These are phyloP conservation scores for Semotilus atromaculatus DNA, from an alignment of 2,797 vertebrate genomes.

Conservation along the genomic window DNA sequence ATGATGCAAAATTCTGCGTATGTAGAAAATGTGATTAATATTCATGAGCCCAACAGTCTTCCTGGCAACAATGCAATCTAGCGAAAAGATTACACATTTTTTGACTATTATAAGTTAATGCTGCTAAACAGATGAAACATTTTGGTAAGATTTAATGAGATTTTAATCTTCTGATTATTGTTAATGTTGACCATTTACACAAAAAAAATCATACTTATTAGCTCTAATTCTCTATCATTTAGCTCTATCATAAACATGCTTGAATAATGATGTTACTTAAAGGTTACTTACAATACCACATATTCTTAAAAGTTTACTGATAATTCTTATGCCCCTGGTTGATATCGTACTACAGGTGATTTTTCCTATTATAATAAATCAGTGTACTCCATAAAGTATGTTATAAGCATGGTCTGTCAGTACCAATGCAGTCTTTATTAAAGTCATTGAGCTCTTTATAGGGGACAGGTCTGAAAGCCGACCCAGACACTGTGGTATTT, in stretches of 20 bases:
- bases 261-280: background rate
- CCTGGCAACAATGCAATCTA: too few species aligned
- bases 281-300: background rate
- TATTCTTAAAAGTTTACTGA: background rate
- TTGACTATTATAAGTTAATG: background rate
- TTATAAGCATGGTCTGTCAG: slow-evolving; percentile 58
- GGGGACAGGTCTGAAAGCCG: slow-evolving; percentile 61
- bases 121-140: background rate
- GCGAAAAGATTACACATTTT: too few species aligned
- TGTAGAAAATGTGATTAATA: background rate
- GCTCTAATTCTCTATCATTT: background rate
- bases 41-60: background rate
- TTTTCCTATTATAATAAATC: slow-evolving; percentile 30
- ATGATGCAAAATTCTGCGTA: background rate
- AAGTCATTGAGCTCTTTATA: slow-evolving; percentile 59
- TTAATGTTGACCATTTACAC: background rate
- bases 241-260: background rate
- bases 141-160: background rate
- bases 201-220: background rate
- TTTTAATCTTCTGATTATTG: background rate
- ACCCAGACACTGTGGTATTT: slow-evolving; percentile 67
- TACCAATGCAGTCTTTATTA: slow-evolving; percentile 55
- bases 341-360: slow-evolving; percentile 36
- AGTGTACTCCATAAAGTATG: slow-evolving; percentile 34
- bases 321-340: background rate